Base-by-base conservation (phyloP, 2,888 invertebrate genomes). In the Mesoligia furuncula region DNA sequence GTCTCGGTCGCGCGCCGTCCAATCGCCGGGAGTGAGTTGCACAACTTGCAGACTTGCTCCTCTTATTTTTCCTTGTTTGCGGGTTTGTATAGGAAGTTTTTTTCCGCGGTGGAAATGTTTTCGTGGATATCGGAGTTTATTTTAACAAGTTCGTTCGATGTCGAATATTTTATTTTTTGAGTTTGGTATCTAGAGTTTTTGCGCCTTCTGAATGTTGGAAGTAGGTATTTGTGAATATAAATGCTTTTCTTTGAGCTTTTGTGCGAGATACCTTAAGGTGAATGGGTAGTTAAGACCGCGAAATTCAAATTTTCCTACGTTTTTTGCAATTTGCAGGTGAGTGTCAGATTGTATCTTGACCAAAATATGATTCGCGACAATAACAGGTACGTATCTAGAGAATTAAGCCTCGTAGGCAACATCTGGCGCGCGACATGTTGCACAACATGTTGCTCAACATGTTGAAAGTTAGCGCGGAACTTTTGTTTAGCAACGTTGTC, bases 61-160 rank as follows among this genome's bases (percentile, higher is more conserved):
- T 93, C 93, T 94, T 94, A 93, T 94, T 95, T 95, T 88, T 92
- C 90, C 91, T 89, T 93, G 93, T 94, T 95, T 94, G 93, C 93
- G 95, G 94, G 93, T 92, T 94, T 92, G 91, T 89, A 78, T 88
- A 89, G 65, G 87, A 90, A 90, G 89, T 89, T 90, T 91, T 91
- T 91, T 89, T 84, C 74, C 79, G 88, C 80, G 84, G 90, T 85
- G 79, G 83, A 80, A 82, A 89, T 83, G 81, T 88, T 89, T 85
- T 83, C 69, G 70, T 77, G 64, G 81, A 79, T 84, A 83, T 83
- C 83, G 70, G 75, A 88, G 83, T 88, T 89, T 88, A 80, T 89
- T 89, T 81, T 86, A 82, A 79, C 83, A 86, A 86, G 72, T 86
- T 79, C 67, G 69, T 69, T 71, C 67, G 66, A 59, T 62, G 75